Evolutionary conservation across 2,888 invertebrate species (phyloP), one percentile per base, ranked within the genome.

Genomic region (Hirudinaria manillensis): DNA sequence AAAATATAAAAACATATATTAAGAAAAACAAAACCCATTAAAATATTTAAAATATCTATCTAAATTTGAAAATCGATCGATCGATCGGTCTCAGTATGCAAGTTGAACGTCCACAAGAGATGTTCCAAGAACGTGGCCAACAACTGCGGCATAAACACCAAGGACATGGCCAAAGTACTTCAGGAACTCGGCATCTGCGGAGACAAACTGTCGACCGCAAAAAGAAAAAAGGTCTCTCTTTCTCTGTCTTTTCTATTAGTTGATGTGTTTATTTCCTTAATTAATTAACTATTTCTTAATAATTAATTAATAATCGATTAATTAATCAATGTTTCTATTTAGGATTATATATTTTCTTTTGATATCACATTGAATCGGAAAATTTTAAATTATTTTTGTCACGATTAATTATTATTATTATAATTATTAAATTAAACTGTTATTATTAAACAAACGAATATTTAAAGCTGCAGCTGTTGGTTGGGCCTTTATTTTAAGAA

Each of bases 111-210:
- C 78, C 98, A 99, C 88, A 98, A 98, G 87, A 90, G 98, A 76
- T 99, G 99, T 87, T 93, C 96, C 88, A 94, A 94, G 87, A 99
- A 99, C 87, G 98, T 99, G 79, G 97, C 98, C 78, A 98, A 98
- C 88, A 98, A 96, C 87, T 99, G 99, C 87, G 98, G 99, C 83
- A 94, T 97, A 86, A 93, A 99, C 88, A 93, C 94, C 75, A 94
- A 95, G 86, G 90, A 91, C 86, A 92, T 99, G 93, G 97, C 95
- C 73, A 73, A 73, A 55, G 73, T 73, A 21, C 73, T 73, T 3
- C 73, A 73, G 38, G 73, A 73, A 24, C n/a, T 73, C 16, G 76
- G 76, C 56, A 72, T 76, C 36, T 65, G 71, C 38, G 76, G 65
- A 38, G 76, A 73, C 21, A 76, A 73, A 53, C 55, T 76, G 29